These are phyloP conservation scores for Micropoecilia bifurca DNA, from an alignment of 2,797 vertebrate genomes.

Conservation along the genomic window DNA sequence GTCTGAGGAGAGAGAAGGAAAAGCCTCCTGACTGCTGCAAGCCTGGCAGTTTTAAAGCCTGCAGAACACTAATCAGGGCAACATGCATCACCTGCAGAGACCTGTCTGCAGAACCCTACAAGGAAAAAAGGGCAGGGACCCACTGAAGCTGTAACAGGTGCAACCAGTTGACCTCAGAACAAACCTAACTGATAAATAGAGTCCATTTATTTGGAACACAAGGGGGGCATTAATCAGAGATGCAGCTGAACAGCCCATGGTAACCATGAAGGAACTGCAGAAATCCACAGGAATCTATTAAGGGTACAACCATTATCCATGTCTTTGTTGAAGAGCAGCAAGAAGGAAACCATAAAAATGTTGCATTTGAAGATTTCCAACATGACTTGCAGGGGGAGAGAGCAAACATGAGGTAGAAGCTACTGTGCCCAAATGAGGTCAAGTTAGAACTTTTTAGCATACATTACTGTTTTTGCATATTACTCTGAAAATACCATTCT, in stretches of 20 bases:
- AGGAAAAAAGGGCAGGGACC: too few relatives aligned
- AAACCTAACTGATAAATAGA: neutral
- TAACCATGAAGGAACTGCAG: neutral
- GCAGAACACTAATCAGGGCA: too few relatives aligned
- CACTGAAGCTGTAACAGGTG: neutral
- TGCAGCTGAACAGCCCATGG: neutral
- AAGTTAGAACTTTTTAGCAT: neutral
- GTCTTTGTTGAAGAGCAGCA: neutral
- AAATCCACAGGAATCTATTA: neutral
- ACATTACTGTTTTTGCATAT: neutral
- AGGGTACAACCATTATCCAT: neutral
- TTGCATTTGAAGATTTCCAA: neutral
- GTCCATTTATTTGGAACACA: too few relatives aligned
- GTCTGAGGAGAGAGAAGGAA: too few relatives aligned
- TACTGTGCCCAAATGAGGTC: neutral
- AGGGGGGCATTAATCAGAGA: neutral
- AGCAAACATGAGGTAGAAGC: neutral
- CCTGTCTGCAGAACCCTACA: too few relatives aligned
- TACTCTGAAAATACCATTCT: neutral
- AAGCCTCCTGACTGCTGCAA: too few relatives aligned
- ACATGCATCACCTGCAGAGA: too few relatives aligned
- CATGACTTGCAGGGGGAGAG: neutral
- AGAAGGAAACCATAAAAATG: neutral
- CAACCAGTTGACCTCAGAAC: neutral
- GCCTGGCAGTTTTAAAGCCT: too few relatives aligned